These are phyloP conservation scores for Hesperia comma DNA, from an alignment of 2,888 invertebrate genomes.

Conservation along the genomic window DNA sequence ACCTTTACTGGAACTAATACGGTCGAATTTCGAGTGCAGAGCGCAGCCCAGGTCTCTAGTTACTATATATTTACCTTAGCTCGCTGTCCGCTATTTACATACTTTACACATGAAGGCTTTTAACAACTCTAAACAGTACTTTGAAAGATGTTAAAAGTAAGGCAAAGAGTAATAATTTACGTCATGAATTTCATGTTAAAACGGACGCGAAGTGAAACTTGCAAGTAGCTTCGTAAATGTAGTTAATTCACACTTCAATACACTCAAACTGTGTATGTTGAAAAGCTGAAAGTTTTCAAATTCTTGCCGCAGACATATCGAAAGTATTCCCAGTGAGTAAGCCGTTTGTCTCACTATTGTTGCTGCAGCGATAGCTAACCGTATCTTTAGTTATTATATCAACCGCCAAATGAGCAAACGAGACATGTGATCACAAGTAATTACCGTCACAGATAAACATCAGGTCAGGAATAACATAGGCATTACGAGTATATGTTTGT, in stretches of 20 bases:
- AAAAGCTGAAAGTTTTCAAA: constrained; percentile 19
- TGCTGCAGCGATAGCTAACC: not conserved
- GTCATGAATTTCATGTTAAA: not conserved
- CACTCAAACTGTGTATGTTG: constrained; percentile 9
- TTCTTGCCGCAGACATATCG: constrained; percentile 15
- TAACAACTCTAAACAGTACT: no score
- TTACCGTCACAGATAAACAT: no score
- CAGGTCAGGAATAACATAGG: no score
- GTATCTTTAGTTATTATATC: not conserved
- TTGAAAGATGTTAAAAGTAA: not conserved
- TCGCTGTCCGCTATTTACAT: no score
- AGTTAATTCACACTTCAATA: not conserved
- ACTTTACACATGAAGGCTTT: no score
- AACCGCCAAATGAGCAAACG: no score
- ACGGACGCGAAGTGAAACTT: not conserved
- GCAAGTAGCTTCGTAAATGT: not conserved
- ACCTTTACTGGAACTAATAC: no score
- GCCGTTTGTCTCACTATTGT: not conserved
- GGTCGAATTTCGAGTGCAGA: no score
- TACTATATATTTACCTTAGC: no score
- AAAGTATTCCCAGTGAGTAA: not conserved
- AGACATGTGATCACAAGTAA: no score
- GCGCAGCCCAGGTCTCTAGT: no score
- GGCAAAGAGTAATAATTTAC: not conserved
- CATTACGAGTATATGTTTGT: no score